Conservation (phyloP, 1,140 invertebrate species). For the Ephestia elutella region DNA sequence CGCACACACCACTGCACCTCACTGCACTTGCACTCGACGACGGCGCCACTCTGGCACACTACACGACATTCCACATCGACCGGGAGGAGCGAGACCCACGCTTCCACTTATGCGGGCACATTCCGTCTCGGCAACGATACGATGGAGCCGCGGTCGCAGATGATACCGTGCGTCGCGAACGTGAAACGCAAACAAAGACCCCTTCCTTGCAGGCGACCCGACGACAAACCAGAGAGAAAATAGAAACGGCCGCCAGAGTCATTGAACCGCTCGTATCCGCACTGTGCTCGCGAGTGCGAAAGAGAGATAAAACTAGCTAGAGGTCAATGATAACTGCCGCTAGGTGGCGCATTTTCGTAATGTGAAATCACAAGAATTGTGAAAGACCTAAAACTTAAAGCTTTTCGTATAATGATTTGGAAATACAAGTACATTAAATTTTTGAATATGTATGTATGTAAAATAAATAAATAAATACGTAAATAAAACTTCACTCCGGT, state of each 20-base stretch:
- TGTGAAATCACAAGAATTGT: constrained; percentile 21
- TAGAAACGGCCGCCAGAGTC: constrained; percentile 73
- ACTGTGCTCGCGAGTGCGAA: constrained; percentile 51
- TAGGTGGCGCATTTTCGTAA: constrained; percentile 42
- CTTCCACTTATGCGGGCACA: constrained; percentile 68
- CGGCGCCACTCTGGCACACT: constrained; percentile 62
- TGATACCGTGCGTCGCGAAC: constrained; percentile 66
- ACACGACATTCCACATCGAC: constrained; percentile 66
- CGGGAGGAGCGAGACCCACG: constrained; percentile 61
- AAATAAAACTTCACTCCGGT: too few species aligned
- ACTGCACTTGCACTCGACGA: constrained; percentile 68
- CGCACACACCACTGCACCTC: constrained; percentile 67
- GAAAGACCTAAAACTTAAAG: constrained; percentile 32
- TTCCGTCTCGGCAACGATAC: constrained; percentile 63
- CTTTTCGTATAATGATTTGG: too few species aligned
- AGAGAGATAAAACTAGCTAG: constrained; percentile 31
- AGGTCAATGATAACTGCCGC: constrained; percentile 11
- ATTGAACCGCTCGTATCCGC: constrained; percentile 69
- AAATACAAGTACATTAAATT: too few species aligned
- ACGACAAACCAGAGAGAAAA: constrained; percentile 74
- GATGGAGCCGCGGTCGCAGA: constrained; percentile 50
- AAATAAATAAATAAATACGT: too few species aligned
- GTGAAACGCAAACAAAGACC: constrained; percentile 74
- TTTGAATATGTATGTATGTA: too few species aligned
- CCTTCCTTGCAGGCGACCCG: constrained; percentile 61